phyloP scores from a whole-genome alignment of 2,888 invertebrate genomes.

The Dryocosmus kuriphilus region DNA sequence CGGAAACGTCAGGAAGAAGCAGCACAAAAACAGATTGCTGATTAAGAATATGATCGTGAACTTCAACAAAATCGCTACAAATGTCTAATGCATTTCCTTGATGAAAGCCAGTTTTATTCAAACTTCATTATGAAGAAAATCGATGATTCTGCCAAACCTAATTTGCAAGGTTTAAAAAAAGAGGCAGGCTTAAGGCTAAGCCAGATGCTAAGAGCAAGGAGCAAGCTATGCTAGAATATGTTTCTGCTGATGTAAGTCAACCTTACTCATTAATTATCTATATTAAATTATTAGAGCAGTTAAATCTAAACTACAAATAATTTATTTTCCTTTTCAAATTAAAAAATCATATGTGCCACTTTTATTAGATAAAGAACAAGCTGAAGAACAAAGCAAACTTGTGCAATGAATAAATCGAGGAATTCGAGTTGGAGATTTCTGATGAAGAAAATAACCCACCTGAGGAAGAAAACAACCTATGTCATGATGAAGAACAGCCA shows the following conservation, averaged over 20 bases:
- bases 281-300: background rate
- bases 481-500: background rate
- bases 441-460: slow-evolving; percentile 50
- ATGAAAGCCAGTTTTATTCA: slow-evolving; percentile 68
- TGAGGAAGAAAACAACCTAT: slow-evolving; percentile 12
- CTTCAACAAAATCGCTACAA: slow-evolving; percentile 68
- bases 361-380: background rate
- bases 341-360: background rate
- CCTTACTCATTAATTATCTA: background rate
- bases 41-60: slow-evolving; percentile 61
- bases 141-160: slow-evolving; percentile 30
- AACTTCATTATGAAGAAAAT: slow-evolving; percentile 64
- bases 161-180: background rate
- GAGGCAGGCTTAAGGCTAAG: background rate
- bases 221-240: background rate
- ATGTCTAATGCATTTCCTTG: slow-evolving; percentile 69
- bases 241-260: background rate
- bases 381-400: slow-evolving; percentile 55
- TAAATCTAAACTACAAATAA: background rate
- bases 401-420: slow-evolving; percentile 60
- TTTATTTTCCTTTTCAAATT: background rate
- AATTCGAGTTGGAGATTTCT: slow-evolving; percentile 53
- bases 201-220: slow-evolving; percentile 5
- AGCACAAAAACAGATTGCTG: slow-evolving; percentile 50
- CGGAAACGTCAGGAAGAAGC: background rate